These are phyloP conservation scores for Taenioides sp. DNA, from an alignment of 2,797 vertebrate genomes.

Conservation along the genomic window DNA sequence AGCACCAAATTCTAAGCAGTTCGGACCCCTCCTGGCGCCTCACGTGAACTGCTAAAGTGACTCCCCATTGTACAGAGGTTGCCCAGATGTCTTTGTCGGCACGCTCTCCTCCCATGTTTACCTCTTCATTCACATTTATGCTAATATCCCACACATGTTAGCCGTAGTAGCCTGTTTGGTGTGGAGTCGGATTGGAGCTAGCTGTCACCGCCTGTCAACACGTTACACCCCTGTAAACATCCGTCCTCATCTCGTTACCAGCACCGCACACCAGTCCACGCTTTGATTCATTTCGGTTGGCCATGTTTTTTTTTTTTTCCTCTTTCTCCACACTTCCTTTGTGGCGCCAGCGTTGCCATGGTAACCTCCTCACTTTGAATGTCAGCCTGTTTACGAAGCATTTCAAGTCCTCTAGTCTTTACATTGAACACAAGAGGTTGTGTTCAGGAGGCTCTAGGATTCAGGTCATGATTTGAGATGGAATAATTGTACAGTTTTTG, in stretches of 20 bases:
- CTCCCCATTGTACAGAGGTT: background rate
- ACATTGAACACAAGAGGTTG: background rate
- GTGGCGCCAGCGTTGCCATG: conserved; percentile 45
- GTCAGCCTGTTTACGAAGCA: conserved; percentile 31
- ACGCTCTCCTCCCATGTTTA: background rate
- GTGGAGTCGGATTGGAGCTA: conserved; percentile 11
- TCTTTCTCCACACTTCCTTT: conserved; percentile 9
- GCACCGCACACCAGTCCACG: conserved; percentile 25
- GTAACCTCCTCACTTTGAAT: conserved; percentile 55
- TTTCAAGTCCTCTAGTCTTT: conserved; percentile 24
- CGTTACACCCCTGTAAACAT: conserved; percentile 31
- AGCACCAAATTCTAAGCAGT: background rate
- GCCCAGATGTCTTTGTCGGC: conserved; percentile 1
- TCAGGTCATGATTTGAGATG: background rate
- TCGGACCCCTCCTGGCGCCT: background rate
- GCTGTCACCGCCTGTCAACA: conserved; percentile 34
- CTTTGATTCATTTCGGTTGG: conserved; percentile 5
- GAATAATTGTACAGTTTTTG: background rate
- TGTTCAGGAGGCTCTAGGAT: background rate
- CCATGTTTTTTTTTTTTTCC: background rate
- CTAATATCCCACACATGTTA: background rate
- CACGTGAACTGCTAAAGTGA: background rate
- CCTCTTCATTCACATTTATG: conserved; percentile 7
- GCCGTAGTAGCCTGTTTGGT: background rate
- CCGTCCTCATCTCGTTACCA: conserved; percentile 27